Percentiles rank a stretch among this genome's conserved stretches.
Conservation (phyloP, 1,140 invertebrate species). For the Frieseomelitta varia region DNA sequence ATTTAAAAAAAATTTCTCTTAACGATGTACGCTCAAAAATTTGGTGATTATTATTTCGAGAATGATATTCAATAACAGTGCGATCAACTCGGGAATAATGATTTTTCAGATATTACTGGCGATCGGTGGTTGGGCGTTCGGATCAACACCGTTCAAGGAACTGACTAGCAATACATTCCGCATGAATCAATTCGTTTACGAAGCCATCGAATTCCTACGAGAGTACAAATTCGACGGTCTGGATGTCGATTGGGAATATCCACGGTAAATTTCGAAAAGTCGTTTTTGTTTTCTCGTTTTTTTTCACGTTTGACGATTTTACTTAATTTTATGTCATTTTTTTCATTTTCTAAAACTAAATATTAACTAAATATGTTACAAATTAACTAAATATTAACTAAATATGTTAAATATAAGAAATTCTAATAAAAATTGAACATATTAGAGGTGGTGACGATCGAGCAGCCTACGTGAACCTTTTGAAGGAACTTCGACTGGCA, state of each 20-base stretch:
- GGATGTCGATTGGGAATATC: slow-evolving; percentile 99
- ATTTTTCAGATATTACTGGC: slow-evolving; percentile 89
- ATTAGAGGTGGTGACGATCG: slow-evolving; percentile 91
- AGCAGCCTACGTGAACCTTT: slow-evolving; percentile 89
- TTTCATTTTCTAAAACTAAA: no score
- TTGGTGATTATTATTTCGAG: no score
- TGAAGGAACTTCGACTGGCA: slow-evolving; percentile 92
- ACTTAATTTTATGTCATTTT: no score
- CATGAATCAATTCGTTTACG: slow-evolving; percentile 97
- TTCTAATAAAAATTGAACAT: neutral
- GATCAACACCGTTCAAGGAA: slow-evolving; percentile 95
- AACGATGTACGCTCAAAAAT: no score
- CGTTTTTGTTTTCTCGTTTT: neutral
- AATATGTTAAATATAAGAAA: no score
- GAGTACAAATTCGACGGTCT: slow-evolving; percentile 96
- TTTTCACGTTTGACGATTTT: no score
- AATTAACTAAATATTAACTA: no score
- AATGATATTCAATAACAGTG: no score
- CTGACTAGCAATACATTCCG: slow-evolving; percentile 94
- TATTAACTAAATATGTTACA: no score
- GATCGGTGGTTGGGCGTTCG: slow-evolving; percentile 97
- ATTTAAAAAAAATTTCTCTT: neutral
- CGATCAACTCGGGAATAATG: neutral
- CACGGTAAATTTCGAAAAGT: slow-evolving; percentile 83
- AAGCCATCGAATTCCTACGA: slow-evolving; percentile 95